Conservation (phyloP, 2,888 invertebrate genomes). For the Chrysolina haemoptera region DNA sequence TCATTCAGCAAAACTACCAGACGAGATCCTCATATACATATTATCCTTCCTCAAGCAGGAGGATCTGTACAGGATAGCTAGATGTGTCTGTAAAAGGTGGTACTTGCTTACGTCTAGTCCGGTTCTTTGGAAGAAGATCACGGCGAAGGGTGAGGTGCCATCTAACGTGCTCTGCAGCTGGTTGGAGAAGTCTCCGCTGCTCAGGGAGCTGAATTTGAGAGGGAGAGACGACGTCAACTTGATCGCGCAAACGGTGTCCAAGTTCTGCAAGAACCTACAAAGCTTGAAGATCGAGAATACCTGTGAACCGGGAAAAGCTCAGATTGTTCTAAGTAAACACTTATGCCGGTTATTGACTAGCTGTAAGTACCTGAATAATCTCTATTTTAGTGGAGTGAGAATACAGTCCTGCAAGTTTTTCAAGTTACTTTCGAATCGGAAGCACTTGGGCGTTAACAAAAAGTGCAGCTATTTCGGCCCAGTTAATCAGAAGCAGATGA, state of each 20-base stretch:
- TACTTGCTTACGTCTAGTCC: constrained; percentile 48
- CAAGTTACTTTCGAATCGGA: constrained; percentile 44
- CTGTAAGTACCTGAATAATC: constrained; percentile 49
- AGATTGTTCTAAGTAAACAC: constrained; percentile 45
- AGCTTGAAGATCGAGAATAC: constrained; percentile 48
- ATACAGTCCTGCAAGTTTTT: constrained; percentile 55
- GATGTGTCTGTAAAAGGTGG: constrained; percentile 56
- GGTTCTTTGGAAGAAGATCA: constrained; percentile 53
- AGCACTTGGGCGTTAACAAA: constrained; percentile 32
- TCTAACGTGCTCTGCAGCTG: constrained; percentile 51
- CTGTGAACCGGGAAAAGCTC: constrained; percentile 37
- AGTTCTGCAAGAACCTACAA: constrained; percentile 47
- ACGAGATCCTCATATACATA: constrained; percentile 53
- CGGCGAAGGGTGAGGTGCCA: constrained; percentile 49
- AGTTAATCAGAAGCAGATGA: constrained; percentile 52
- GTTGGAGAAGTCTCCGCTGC: constrained; percentile 52
- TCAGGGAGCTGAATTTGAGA: constrained; percentile 46
- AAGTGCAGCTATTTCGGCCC: constrained; percentile 49
- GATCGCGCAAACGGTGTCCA: constrained; percentile 45
- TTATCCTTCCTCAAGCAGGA: constrained; percentile 53
- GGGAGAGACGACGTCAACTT: constrained; percentile 51
- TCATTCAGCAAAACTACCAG: constrained; percentile 45
- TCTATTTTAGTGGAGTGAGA: constrained; percentile 51
- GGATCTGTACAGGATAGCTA: constrained; percentile 48
- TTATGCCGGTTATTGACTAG: constrained; percentile 51